Conservation (phyloP, 1,140 invertebrate genomes). For the Chelonus insularis region DNA sequence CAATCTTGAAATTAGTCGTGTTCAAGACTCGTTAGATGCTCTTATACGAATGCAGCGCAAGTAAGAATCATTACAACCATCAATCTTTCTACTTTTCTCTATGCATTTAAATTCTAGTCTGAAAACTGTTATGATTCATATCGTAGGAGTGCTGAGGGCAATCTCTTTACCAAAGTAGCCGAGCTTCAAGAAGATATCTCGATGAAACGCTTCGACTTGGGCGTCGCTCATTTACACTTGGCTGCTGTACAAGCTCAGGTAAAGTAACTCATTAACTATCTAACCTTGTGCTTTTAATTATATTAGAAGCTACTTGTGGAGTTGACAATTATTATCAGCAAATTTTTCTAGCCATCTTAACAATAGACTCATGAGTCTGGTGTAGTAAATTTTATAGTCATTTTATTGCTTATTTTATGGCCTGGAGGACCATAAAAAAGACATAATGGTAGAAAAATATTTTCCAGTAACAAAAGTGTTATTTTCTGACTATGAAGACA, state of each 20-base stretch:
- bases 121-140: constrained; percentile 8
- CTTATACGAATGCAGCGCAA: constrained; percentile 84
- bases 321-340: too few species aligned
- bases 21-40: constrained; percentile 83
- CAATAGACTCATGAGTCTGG: not conserved
- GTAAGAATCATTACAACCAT: constrained; percentile 57
- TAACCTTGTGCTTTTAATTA: too few species aligned
- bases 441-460: constrained; percentile 1
- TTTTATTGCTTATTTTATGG: constrained; percentile 7
- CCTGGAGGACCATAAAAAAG: not conserved
- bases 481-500: not conserved
- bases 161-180: constrained; percentile 89
- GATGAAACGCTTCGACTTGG: constrained; percentile 89
- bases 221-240: constrained; percentile 87
- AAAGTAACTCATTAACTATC: constrained; percentile 42
- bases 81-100: not conserved
- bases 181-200: constrained; percentile 95
- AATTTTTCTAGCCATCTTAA: not conserved
- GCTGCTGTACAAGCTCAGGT: constrained; percentile 89
- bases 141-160: constrained; percentile 76
- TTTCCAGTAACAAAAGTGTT: not conserved
- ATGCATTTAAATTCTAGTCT: not conserved
- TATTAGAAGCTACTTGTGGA: too few species aligned
- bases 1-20: constrained; percentile 81
- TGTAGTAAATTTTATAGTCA: not conserved